phyloP scores from a whole-genome alignment of 2,888 invertebrate species.

The Parascotia fuliginaria region DNA sequence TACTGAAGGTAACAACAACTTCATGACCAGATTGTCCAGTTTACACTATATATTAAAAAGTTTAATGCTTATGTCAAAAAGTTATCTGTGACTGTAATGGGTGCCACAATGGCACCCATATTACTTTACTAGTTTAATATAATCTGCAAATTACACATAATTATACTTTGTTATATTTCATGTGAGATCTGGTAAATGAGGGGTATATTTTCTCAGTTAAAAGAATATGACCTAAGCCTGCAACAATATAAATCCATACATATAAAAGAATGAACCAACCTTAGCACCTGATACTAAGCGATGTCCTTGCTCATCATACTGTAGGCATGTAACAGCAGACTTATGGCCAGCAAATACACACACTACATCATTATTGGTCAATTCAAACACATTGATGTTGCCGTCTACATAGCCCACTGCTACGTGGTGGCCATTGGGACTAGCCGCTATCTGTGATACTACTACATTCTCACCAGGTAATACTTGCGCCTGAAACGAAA shows the following conservation, averaged over 20 bases:
- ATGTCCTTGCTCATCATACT: slow-evolving; percentile 93
- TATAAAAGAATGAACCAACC: slow-evolving; percentile 68
- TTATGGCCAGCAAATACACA: slow-evolving; percentile 94
- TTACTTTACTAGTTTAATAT: no score
- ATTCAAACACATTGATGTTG: slow-evolving; percentile 92
- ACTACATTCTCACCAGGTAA: slow-evolving; percentile 92
- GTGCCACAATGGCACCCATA: no score
- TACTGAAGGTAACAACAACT: no score
- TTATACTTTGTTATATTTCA: no score
- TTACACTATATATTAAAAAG: no score
- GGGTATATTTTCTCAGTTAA: no score
- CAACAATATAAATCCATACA: not conserved
- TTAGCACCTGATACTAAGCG: slow-evolving; percentile 95
- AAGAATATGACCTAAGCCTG: no score
- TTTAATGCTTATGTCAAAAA: no score
- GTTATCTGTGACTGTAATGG: no score
- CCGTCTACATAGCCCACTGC: slow-evolving; percentile 98
- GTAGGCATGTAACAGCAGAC: slow-evolving; percentile 92
- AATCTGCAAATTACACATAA: no score
- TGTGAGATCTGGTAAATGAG: no score
- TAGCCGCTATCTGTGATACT: slow-evolving; percentile 91
- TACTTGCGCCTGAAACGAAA: slow-evolving; percentile 89
- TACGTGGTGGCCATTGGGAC: slow-evolving; percentile 91
- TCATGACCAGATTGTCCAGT: no score
- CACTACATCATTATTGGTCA: slow-evolving; percentile 89